Evolutionary conservation across 64 coral and sea anemone species (phyloP), one percentile per base, ranked within the genome.

Genomic region (Porites lutea): DNA sequence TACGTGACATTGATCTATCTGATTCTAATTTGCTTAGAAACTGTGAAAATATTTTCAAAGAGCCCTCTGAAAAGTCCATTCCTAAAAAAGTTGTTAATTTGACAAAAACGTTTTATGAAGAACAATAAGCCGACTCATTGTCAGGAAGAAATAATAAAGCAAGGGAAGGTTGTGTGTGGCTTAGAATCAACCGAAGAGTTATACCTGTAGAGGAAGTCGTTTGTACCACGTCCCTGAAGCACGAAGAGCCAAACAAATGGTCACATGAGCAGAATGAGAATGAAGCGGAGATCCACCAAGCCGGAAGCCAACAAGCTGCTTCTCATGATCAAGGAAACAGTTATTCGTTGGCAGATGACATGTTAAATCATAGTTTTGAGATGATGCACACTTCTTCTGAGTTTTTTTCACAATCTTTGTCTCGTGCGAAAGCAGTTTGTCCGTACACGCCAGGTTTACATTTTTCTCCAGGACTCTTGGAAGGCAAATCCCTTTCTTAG

Each of bases 351-450:
- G 1, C 27, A 37, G 27, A 37, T 37, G 27, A 37, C 27, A 37
- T 37, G 27, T 48, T 9, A 65, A 82, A n/a, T 47, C 43, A 46
- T 6, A 12, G 51, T 44, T 80, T 57, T 44, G 54, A 80, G 5
- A 60, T 76, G 3, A 50, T 80, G 22, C 1, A 58, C 27, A 3
- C 59, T 16, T 65, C 59, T 3, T 59, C 79, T 48, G 3, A 63
- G 10, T 65, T 82, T 6, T 82, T 82, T 47, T 65, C 79, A 20
- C 79, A 82, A 43, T 82, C 79, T 15, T 6, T 65, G 2, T 82
- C 59, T 46, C 6, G 15, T 8, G 7, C 48, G 60, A 60, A 82
- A 47, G 79, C 20, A 65, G 23, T 43, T 82, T 18, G 6, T 8
- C 65, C 79, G 9, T 15, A 64, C 15, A 49, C 79, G n/a, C 27